Evolutionary conservation across 64 coral and sea anemone genomes (phyloP).

Genomic region (Porites lutea): DNA sequence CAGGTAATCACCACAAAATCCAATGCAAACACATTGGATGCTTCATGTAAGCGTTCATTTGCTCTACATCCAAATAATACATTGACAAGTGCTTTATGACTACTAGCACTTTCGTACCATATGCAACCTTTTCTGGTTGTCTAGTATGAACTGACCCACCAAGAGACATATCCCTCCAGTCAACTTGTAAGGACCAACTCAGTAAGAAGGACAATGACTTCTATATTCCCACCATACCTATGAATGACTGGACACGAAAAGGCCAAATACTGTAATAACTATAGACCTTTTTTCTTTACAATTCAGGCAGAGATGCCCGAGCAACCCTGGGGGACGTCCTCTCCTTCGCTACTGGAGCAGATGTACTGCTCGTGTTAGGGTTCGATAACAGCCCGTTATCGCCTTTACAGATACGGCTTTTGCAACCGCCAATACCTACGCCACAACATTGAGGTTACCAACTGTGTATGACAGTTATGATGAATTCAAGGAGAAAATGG

Average conservation of each 20-base stretch:
- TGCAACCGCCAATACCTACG: conserved; percentile 64
- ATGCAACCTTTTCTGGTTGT: background rate
- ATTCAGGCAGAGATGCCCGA: conserved; percentile 54
- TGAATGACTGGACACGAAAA: background rate
- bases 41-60: background rate
- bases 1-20: background rate
- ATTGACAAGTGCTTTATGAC: background rate
- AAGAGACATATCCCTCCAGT: background rate
- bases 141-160: background rate
- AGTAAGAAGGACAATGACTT: conserved; percentile 13
- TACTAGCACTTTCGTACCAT: background rate
- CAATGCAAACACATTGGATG: background rate
- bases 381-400: conserved; percentile 45
- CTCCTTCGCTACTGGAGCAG: conserved; percentile 60
- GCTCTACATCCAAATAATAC: conserved; percentile 9
- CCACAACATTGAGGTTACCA: conserved; percentile 36
- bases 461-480: conserved; percentile 12
- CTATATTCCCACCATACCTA: background rate
- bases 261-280: background rate
- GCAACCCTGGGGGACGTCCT: conserved; percentile 61
- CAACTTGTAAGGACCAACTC: background rate
- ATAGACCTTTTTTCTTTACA: background rate
- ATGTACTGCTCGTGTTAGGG: conserved; percentile 33
- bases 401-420: conserved; percentile 10
- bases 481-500: conserved; percentile 63